Base-by-base conservation (phyloP, 1,140 invertebrate species). In the Cydia splendana region DNA sequence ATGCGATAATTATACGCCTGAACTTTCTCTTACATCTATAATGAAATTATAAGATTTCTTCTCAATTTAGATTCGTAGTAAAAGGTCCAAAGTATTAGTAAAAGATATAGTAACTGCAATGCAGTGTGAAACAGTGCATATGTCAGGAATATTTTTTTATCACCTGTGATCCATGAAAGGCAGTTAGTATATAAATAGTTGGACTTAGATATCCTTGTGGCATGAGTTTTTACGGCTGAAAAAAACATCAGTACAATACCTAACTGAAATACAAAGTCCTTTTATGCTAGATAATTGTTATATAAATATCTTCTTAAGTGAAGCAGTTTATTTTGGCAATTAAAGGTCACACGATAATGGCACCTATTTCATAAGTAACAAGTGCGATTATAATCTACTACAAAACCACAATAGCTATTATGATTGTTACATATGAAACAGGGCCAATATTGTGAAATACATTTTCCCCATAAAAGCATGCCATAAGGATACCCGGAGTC, bases 101-200 rank as follows among this genome's bases (percentile, higher is more conserved):
- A 74, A 51, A 51, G 13, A 74, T 74, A 84, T 81, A 86, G 88
- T 89, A 89, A 88, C 89, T 92, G 88, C 88, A 92, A 90, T 92
- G 89, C 90, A 91, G 87, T 91, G 84, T 82, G 77, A 79, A 79
- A 85, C 79, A 86, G 86, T 86, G 85, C 85, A 87, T 82, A 81
- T 82, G 77, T 82, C 57, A 84, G 79, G 77, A 79, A 85, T 83
- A 82, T 82, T 82, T 88, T 86, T 84, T 80, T 79, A 77, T 83
- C 81, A 82, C 78, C 75, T 82, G 81, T 84, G 82, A 86, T 85
- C 76, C 75, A 78, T 80, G 74, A 67, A 76, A 65, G 65, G 30
- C 57, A 67, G 38, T 67, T 62, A 42, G 28, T 24, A 71, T 20
- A 71, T 74, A 78, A 67, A 62, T 24, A 24, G 53, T 18, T 57